Evolutionary conservation across 1,140 invertebrate genomes (phyloP).

Genomic region (Eupristina koningsbergeri): DNA sequence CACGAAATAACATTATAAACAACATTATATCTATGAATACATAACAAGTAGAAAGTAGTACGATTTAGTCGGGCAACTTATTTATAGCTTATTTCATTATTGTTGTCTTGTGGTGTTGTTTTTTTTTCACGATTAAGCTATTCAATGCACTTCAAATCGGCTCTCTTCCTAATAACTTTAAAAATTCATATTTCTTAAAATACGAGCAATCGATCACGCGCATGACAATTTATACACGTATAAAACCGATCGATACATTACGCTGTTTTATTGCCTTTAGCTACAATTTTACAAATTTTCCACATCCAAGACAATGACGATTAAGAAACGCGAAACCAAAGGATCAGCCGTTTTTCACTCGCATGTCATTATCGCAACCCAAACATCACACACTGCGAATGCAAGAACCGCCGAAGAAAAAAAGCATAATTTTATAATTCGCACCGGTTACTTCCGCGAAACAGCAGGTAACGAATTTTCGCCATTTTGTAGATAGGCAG

Average conservation of each 20-base stretch:
- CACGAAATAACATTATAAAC: neutral
- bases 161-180: neutral
- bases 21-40: neutral
- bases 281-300: no score
- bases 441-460: neutral
- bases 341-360: neutral
- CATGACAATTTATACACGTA: neutral
- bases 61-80: neutral
- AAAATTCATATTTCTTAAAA: neutral
- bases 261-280: neutral
- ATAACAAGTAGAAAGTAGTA: neutral
- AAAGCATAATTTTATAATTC: conserved; percentile 7
- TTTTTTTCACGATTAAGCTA: neutral
- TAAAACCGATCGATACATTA: neutral
- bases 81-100: neutral
- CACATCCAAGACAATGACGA: no score
- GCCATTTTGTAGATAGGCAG: neutral
- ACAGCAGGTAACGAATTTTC: neutral
- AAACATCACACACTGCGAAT: neutral
- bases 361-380: neutral
- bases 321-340: no score
- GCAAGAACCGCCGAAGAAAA: neutral
- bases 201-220: neutral
- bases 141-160: neutral
- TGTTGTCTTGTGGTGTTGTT: neutral